Evolutionary conservation across 2,797 vertebrate genomes (phyloP), one percentile per base, ranked within the genome.

Genomic region (Rhabdophis nuchalis): DNA sequence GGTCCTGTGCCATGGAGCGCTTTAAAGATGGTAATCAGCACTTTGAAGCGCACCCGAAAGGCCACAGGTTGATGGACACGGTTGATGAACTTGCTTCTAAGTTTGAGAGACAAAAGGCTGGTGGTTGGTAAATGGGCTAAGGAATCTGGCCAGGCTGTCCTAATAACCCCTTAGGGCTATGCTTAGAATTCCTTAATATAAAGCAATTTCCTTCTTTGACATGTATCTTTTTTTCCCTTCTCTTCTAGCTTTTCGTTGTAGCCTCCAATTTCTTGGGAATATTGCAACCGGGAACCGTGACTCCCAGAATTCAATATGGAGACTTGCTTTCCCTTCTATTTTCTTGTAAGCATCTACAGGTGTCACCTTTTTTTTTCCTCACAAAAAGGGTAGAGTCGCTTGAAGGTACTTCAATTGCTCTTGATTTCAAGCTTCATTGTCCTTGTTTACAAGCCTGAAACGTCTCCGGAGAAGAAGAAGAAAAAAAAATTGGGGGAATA

Each of bases 191-290:
- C 20, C 25, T 56, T 77, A 25, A 90, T 90, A 77, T 5, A 29
- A 41, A 18, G n/a, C 72, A 41, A 23, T 41, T 77, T 41, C 11
- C 72, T 77, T 82, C 72, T 82, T 50, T n/a, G 36, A 82, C 36
- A 2, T 20, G 72, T 36, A 6, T 36, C 56, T 6, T 89, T 4
- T 90, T 18, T 50, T 93, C 89, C 20, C 18, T 91, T 54, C 93
- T 53, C 90, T 56, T 85, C 32, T 95, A 98, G 98, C 97, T 87
- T 97, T 98, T 92, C 97, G 97, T 86, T 98, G 98, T 86, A 96
- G 97, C 92, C 97, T 98, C 57, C 98, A 98, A 93, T 98, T 98
- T 95, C 95, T 98, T 93, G 98, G 98, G 96, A 98, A 98, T 25
- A 2, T 97, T 29, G 97, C 97, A 90, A 95, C 97, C 41, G 97